These are phyloP conservation scores for Hydropsyche betteni DNA, from an alignment of 2,888 invertebrate species.

Conservation along the genomic window DNA sequence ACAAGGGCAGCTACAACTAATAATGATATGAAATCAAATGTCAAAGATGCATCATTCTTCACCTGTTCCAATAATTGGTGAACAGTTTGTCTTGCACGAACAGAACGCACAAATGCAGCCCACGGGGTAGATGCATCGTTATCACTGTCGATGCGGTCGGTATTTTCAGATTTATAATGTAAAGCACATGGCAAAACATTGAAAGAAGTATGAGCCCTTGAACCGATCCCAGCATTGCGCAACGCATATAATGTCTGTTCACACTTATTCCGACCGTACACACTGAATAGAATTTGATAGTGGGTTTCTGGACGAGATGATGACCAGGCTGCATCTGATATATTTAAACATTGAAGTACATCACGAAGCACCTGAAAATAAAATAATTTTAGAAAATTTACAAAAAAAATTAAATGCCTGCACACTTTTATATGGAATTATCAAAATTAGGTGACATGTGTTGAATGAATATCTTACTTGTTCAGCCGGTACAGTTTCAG, in stretches of 20 bases:
- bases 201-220: slow-evolving; percentile 65
- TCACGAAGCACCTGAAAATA: slow-evolving; percentile 6
- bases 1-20: slow-evolving; percentile 78
- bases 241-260: slow-evolving; percentile 70
- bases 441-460: too few species aligned
- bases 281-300: slow-evolving; percentile 67
- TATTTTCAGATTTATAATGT: slow-evolving; percentile 55
- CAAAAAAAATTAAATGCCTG: too few species aligned
- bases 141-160: neutral
- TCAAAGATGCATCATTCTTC: slow-evolving; percentile 72
- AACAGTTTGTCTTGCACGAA: slow-evolving; percentile 73
- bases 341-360: slow-evolving; percentile 11
- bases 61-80: slow-evolving; percentile 78
- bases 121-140: slow-evolving; percentile 59
- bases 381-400: neutral
- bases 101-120: slow-evolving; percentile 72
- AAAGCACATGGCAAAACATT: slow-evolving; percentile 73
- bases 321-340: slow-evolving; percentile 41
- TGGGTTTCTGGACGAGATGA: slow-evolving; percentile 34
- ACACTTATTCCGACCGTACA: slow-evolving; percentile 67
- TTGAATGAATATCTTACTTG: neutral
- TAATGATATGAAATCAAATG: slow-evolving; percentile 79
- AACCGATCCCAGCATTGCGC: slow-evolving; percentile 70
- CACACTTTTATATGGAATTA: too few species aligned
- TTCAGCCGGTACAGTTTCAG: neutral